Base-by-base conservation (phyloP, 2,888 invertebrate genomes). In the Chrysotoxum bicinctum region DNA sequence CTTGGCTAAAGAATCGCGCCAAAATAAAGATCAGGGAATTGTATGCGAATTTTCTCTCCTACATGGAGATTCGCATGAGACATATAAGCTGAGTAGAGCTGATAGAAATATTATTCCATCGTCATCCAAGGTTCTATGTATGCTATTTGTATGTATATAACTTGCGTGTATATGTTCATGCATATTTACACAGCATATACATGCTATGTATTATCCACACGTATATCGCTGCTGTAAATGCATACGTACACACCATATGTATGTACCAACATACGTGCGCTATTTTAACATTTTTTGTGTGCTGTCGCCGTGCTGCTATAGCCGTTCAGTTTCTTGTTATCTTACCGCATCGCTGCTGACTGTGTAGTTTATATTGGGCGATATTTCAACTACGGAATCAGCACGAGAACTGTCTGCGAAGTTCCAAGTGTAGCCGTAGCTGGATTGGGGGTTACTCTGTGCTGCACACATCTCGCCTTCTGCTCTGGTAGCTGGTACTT, bases 331-430 rank as follows among this genome's bases (percentile, higher is more conserved):
- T 64, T 62, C 43, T n/a, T 87, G 87, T 88, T 85, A 85, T 90
- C 91, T 92, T 91, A 92, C 92, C 90, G 92, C 90, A 88, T 92
- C 92, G 88, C 92, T 91, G 89, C 92, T 91, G 88, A 92, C 92
- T 78, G 92, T 92, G 87, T 92, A 92, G 89, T 92, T 92, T 87
- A 92, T 91, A 88, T 92, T 92, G 78, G 92, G 92, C 87, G 92
- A 91, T 89, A 92, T 92, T 89, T 92, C 92, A 88, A 92, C 91
- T 77, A 92, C 92, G 82, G 91, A 91, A 88, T 92, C 92, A 86
- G 91, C 89, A 81, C 91, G 90, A 80, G 90, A 90, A 89, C 92
- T 92, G 89, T 92, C 92, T 87, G 92, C 90, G 88, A 92, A 92
- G 80, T 92, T 91, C 92, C 92, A 92, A 87, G 92, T 90, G 87